Evolutionary conservation across 35 echinoderm and acorn worm genomes (phyloP).

Genomic region (Chiridota heheva): DNA sequence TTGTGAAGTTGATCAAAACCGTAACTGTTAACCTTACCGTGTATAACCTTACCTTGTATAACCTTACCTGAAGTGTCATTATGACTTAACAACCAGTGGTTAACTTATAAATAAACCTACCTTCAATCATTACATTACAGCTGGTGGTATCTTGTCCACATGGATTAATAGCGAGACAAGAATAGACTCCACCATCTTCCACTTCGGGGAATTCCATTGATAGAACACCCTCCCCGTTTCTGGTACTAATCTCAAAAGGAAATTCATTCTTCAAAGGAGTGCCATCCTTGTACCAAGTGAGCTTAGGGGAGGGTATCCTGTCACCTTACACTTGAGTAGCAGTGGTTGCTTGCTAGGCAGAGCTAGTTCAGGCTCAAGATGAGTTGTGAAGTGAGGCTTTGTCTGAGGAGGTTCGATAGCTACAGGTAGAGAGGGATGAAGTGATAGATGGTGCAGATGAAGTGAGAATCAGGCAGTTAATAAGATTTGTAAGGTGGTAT

Average conservation of each 20-base stretch:
- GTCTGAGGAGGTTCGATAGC: background rate
- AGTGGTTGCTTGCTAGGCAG: conserved; percentile 38
- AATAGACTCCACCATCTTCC: conserved; percentile 59
- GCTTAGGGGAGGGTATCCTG: conserved; percentile 15
- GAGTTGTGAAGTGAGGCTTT: background rate
- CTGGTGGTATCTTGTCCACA: conserved; percentile 54
- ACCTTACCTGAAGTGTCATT: too few species aligned
- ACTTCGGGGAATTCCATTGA: conserved; percentile 39
- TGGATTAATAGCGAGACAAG: conserved; percentile 56
- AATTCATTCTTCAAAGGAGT: conserved; percentile 24
- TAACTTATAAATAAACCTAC: too few species aligned
- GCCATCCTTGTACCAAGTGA: conserved; percentile 62
- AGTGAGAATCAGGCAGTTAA: too few species aligned
- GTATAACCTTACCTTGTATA: too few species aligned
- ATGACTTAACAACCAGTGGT: too few species aligned
- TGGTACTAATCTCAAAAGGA: conserved; percentile 44
- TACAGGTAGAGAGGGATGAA: background rate
- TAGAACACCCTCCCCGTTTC: conserved; percentile 33
- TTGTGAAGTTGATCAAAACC: too few species aligned
- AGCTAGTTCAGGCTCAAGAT: conserved; percentile 5
- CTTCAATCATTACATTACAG: conserved; percentile 48
- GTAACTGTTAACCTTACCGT: too few species aligned
- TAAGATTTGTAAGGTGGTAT: too few species aligned
- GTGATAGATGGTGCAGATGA: background rate
- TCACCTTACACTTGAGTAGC: conserved; percentile 24